Percentiles rank a stretch among this genome's conserved stretches.
These are phyloP conservation scores for Euplexia lucipara DNA, from an alignment of 2,888 invertebrate species.

Conservation along the genomic window DNA sequence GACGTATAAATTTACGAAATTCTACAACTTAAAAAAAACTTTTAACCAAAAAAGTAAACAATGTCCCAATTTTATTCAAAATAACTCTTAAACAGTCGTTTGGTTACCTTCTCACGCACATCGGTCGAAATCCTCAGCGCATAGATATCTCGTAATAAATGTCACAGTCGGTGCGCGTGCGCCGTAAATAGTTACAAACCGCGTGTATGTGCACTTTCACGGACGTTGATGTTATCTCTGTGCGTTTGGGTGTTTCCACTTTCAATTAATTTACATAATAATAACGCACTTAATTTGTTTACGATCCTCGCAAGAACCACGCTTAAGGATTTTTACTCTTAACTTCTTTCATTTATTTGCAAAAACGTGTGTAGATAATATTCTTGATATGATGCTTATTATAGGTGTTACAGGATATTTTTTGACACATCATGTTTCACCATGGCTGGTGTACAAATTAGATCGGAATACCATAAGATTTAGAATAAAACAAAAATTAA, in stretches of 20 bases:
- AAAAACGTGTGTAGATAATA: too few species aligned
- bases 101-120: conserved; percentile 28
- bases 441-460: too few species aligned
- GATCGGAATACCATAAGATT: too few species aligned
- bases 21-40: conserved; percentile 26
- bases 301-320: not conserved
- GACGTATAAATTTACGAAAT: conserved; percentile 27
- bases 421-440: too few species aligned
- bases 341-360: too few species aligned
- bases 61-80: conserved; percentile 26
- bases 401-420: too few species aligned
- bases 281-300: not conserved
- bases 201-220: conserved; percentile 45
- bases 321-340: not conserved
- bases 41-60: conserved; percentile 24
- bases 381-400: too few species aligned
- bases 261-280: conserved; percentile 42
- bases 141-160: conserved; percentile 38
- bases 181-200: conserved; percentile 46
- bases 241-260: conserved; percentile 31
- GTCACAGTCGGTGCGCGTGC: conserved; percentile 34
- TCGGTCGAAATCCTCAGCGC: conserved; percentile 8
- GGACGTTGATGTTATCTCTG: conserved; percentile 42
- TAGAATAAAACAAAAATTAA: too few species aligned
- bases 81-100: conserved; percentile 17